These are phyloP conservation scores for Typhlichthys subterraneus DNA, from an alignment of 2,797 vertebrate genomes.

Conservation along the genomic window DNA sequence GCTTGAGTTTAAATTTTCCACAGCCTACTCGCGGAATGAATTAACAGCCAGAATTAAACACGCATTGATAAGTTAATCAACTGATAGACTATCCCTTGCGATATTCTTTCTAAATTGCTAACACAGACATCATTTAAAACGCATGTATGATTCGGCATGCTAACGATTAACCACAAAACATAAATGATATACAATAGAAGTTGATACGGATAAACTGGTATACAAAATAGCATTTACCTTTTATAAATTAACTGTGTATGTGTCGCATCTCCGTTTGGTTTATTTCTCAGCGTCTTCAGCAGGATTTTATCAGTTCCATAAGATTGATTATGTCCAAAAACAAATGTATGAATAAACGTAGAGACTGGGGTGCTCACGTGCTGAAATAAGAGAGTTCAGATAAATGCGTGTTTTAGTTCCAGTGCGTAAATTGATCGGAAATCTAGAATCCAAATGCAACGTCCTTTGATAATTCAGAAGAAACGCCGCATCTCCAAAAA, in stretches of 20 bases:
- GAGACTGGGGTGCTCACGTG: not conserved
- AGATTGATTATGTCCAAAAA: constrained; percentile 60
- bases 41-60: not conserved
- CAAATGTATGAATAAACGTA: constrained; percentile 30
- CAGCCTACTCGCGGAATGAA: not conserved
- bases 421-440: constrained; percentile 39
- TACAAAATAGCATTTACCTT: constrained; percentile 62
- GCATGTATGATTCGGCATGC: too few species aligned
- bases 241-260: constrained; percentile 58
- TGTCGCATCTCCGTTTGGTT: constrained; percentile 42
- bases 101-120: not conserved
- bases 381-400: constrained; percentile 22
- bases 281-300: constrained; percentile 39
- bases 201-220: not conserved
- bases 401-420: constrained; percentile 43
- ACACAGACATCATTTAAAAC: not conserved
- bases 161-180: too few species aligned
- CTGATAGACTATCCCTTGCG: not conserved
- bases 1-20: not conserved
- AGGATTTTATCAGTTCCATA: constrained; percentile 57
- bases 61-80: not conserved
- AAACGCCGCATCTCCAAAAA: constrained; percentile 7
- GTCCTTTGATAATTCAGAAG: constrained; percentile 21
- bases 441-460: constrained; percentile 40
- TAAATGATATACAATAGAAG: not conserved